Evolutionary conservation across 2,113 vertebrate species (phyloP).

Genomic region (Microtus pennsylvanicus): DNA sequence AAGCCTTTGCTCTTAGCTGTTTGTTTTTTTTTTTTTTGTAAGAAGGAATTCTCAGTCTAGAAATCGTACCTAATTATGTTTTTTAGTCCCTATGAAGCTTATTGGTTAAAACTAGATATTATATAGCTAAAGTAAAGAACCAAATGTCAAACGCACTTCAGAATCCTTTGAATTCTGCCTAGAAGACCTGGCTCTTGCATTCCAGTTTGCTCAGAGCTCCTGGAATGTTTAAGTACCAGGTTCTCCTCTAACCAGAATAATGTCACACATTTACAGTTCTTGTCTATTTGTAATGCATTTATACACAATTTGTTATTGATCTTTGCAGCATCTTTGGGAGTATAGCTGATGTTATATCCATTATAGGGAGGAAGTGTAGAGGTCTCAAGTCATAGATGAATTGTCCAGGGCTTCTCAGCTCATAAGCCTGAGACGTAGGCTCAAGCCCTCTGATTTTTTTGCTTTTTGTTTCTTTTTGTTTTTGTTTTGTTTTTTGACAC

Average conservation of each 20-base stretch:
- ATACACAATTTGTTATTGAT: neutral
- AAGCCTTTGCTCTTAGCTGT: neutral
- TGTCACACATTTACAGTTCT: neutral
- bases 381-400: neutral
- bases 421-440: neutral
- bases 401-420: neutral
- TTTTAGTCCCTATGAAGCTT: slow-evolving; percentile 39
- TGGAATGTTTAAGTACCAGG: slow-evolving; percentile 13
- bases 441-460: neutral
- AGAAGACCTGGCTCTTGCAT: slow-evolving; percentile 28
- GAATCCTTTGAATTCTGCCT: slow-evolving; percentile 49
- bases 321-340: neutral
- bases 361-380: neutral
- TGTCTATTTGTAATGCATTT: neutral
- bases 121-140: slow-evolving; percentile 54
- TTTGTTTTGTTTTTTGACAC: too few species aligned
- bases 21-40: neutral
- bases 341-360: neutral
- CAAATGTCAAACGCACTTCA: slow-evolving; percentile 6
- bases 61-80: neutral
- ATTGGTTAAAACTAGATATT: slow-evolving; percentile 50
- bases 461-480: too few species aligned
- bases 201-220: neutral
- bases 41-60: slow-evolving; percentile 25
- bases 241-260: neutral